Conservation (phyloP, 2,113 vertebrate genomes). For the Oryzias curvinotus region DNA sequence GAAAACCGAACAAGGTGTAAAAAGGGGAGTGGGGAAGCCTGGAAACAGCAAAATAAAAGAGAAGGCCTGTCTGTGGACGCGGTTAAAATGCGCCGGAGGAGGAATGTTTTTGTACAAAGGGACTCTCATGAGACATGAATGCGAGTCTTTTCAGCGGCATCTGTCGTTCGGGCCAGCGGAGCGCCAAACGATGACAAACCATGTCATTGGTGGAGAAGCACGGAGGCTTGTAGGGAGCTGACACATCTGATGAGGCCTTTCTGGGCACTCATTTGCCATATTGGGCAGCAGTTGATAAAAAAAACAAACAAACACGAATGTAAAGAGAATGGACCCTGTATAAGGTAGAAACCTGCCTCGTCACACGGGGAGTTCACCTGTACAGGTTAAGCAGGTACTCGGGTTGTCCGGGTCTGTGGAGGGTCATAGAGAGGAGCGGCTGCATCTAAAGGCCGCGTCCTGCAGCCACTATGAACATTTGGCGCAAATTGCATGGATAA, state of each 20-base stretch:
- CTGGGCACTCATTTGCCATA: neutral
- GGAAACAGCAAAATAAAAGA: constrained; percentile 24
- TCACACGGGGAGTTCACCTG: no score
- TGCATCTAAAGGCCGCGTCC: no score
- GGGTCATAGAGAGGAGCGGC: no score
- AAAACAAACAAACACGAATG: neutral
- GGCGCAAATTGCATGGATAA: no score
- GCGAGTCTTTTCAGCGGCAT: constrained; percentile 45
- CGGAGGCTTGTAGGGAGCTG: constrained; percentile 23
- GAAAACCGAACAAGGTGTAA: constrained; percentile 35
- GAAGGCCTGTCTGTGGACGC: constrained; percentile 49
- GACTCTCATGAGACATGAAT: constrained; percentile 80
- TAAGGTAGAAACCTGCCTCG: no score
- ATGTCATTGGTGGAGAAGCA: constrained; percentile 37
- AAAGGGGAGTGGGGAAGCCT: constrained; percentile 37
- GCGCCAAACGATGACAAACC: constrained; percentile 50
- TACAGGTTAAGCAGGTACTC: no score
- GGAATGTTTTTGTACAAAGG: constrained; percentile 77
- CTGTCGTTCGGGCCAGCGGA: constrained; percentile 36
- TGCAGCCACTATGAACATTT: no score
- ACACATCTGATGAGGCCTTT: neutral
- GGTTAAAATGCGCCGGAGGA: constrained; percentile 29
- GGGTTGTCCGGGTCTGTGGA: no score
- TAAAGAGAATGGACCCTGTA: no score
- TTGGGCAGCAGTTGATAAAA: neutral